These are phyloP conservation scores for Ramphastos sulfuratus DNA, from an alignment of 2,113 vertebrate genomes.

Conservation along the genomic window DNA sequence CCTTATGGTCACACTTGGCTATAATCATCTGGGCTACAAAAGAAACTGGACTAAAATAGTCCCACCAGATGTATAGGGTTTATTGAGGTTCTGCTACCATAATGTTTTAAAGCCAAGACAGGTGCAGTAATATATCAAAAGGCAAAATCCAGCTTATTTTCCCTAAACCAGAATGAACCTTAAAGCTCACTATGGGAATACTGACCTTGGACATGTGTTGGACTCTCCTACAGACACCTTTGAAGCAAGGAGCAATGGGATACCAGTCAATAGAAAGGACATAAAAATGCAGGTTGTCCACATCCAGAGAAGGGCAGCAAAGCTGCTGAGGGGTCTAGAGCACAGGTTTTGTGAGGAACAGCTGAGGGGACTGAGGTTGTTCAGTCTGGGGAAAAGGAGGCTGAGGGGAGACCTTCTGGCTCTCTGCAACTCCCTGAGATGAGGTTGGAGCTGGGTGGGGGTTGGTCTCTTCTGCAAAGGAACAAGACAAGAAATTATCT, in stretches of 20 bases:
- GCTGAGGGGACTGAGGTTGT: no score
- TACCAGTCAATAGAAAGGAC: rapidly evolving
- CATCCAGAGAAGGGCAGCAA: no score
- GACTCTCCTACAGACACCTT: background rate
- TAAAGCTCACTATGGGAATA: background rate
- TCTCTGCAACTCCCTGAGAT: no score
- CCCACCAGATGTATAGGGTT: background rate
- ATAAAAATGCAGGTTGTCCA: no score
- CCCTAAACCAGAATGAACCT: background rate
- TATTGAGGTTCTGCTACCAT: background rate
- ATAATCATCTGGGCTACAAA: background rate
- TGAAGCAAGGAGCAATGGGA: rapidly evolving
- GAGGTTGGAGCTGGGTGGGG: no score
- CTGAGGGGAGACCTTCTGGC: no score
- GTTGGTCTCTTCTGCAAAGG: no score
- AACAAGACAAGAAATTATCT: no score
- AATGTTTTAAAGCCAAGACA: background rate
- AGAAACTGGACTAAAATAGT: background rate
- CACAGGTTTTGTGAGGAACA: no score
- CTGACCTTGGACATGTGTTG: rapidly evolving
- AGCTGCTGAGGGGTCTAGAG: no score
- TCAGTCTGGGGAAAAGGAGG: no score
- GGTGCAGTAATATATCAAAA: background rate
- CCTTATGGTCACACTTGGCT: background rate
- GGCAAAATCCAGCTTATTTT: background rate